Conservation (phyloP, 2,888 invertebrate species). For the Neoascia interrupta region DNA sequence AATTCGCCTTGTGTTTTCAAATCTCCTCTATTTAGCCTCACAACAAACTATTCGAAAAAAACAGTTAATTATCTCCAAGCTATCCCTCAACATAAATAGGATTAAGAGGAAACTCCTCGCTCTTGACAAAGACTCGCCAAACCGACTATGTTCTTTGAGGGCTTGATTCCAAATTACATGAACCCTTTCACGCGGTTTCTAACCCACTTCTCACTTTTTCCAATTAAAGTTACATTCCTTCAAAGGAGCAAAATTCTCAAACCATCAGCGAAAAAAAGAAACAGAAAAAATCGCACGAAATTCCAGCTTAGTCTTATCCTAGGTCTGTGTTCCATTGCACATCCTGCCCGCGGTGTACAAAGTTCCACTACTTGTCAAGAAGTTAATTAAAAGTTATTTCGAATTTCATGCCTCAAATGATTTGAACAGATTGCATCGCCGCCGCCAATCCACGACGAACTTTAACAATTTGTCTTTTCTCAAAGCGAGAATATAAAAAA, state of each 20-base stretch:
- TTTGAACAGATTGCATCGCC: slow-evolving; percentile 65
- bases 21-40: too few relatives aligned
- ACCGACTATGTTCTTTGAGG: too few relatives aligned
- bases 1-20: too few relatives aligned
- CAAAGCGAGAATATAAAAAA: slow-evolving; percentile 38
- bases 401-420: slow-evolving; percentile 67
- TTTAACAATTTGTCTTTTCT: slow-evolving; percentile 67
- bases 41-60: too few relatives aligned
- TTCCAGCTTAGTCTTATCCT: slow-evolving; percentile 20
- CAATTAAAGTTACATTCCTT: slow-evolving; percentile 37
- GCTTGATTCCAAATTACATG: too few relatives aligned
- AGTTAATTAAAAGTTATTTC: slow-evolving; percentile 69
- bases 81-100: too few relatives aligned
- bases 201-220: slow-evolving; percentile 20
- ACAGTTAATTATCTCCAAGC: too few relatives aligned
- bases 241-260: slow-evolving; percentile 1
- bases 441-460: slow-evolving; percentile 48
- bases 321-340: slow-evolving; percentile 2
- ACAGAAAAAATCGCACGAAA: too few relatives aligned
- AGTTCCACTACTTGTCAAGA: slow-evolving; percentile 68
- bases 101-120: too few relatives aligned
- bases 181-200: too few relatives aligned
- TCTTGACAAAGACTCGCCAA: too few relatives aligned
- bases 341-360: slow-evolving; percentile 15
- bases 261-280: not conserved